A percentile compares a stretch with the other conserved stretches of the same genome.
These are phyloP conservation scores for Heterocephalus glaber DNA, from an alignment of 2,113 vertebrate genomes.

Conservation along the genomic window DNA sequence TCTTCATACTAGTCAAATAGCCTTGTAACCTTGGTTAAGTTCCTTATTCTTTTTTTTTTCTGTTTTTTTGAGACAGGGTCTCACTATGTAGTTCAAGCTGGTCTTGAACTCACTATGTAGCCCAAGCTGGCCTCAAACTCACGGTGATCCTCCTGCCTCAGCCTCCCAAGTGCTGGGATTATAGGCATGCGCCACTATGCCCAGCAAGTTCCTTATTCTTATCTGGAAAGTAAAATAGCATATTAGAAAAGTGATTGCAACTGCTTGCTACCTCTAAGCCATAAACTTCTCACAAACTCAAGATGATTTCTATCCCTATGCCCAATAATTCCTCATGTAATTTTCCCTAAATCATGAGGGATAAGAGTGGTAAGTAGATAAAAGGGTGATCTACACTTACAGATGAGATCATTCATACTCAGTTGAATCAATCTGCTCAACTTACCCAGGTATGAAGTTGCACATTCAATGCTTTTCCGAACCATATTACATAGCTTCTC, in stretches of 20 bases:
- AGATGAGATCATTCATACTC: background rate
- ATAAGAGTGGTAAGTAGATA: background rate
- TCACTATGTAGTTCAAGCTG: too few relatives aligned
- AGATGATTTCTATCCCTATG: background rate
- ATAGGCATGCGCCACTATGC: too few relatives aligned
- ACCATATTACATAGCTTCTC: background rate
- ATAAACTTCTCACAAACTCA: constrained; percentile 22
- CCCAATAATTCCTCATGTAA: constrained; percentile 38
- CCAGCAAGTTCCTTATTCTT: background rate
- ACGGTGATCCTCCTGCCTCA: too few relatives aligned
- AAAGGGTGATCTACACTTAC: background rate
- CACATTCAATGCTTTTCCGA: background rate
- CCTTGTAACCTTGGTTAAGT: background rate
- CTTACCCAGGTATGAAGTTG: background rate
- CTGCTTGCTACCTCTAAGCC: background rate
- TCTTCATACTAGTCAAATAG: constrained; percentile 14
- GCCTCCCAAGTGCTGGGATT: too few relatives aligned
- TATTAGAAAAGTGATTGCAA: constrained; percentile 41
- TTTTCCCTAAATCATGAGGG: background rate
- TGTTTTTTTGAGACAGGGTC: too few relatives aligned
- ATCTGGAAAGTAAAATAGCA: constrained; percentile 28
- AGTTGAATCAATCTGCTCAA: constrained; percentile 22
- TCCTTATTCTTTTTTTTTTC: background rate
- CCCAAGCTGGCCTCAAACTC: too few relatives aligned
- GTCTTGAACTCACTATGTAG: too few relatives aligned